Base-by-base conservation (phyloP, 2,113 vertebrate species). In the Cottus gobio region DNA sequence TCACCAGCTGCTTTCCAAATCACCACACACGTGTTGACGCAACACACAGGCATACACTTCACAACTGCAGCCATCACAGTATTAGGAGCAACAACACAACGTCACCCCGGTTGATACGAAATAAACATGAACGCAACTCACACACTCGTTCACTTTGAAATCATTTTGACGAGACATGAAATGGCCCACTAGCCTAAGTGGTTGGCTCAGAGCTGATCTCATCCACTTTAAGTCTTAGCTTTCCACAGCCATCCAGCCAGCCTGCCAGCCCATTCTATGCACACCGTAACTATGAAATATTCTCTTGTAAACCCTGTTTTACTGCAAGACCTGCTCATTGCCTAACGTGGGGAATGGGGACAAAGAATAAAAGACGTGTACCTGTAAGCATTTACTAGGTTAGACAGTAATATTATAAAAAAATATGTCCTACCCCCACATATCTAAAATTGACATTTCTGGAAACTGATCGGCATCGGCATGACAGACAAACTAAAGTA, bases 1-100 rank as follows among this genome's bases (percentile, higher is more conserved):
- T 83, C 44, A 77, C 86, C 91, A 90, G 89, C 91, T 93, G 87
- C 75, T 91, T 82, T 82, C 90, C 71, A 84, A 92, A 90, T 85
- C 63, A 72, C 69, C 42, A 76, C 56, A 56, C 60, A 57, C 18
- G 18, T 15, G 20, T 57, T 42, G 66, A 36, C 52, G 58, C 13
- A 42, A 24, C 50, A 61, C 72, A 71, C 37, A 80, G 16, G 54
- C 79, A 62, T 42, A 56, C 44, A n/a, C 67, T 62, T 13, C 46
- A 20, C 58, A 61, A 39, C 30, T 5, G 0, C 24, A 42, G 30
- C 31, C 24, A 66, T 63, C 44, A 39, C 46, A 79, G 46, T 28
- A 62, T 42, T 39, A 63, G 61, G 24, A 69, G 31, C 44, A 4
- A 37, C 71, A 39, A 71, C 26, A 60, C 12, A 70, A 52, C 22